Evolutionary conservation across 2,113 vertebrate genomes (phyloP), one percentile per base, ranked within the genome.

Genomic region (Nycticebus coucang): DNA sequence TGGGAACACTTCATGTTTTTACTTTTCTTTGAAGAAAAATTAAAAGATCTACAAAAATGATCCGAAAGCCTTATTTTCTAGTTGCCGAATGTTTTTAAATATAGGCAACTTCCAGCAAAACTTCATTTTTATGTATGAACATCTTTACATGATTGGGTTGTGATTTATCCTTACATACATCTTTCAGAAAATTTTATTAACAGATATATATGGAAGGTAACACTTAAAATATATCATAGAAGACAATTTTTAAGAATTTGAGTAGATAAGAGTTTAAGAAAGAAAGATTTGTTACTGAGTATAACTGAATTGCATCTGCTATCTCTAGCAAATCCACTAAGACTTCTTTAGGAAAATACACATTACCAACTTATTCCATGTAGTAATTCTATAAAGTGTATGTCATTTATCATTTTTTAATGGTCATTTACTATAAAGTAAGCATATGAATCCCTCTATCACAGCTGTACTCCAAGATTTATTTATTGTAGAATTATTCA

Each of bases 21-120:
- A 71, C 77, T 89, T 89, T n/a, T 22, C 64, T 69, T 33, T 75
- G 86, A 68, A 22, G 85, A 13, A 87, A 30, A 22, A 15, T 50
- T 33, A 17, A 78, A 72, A 95, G 28, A 84, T 71, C 62, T 55
- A 30, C 24, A 84, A 37, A 84, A 91, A 80, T 89, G 17, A 89
- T 77, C 17, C 71, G 26, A 69, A 14, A 57, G 24, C 5, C 41
- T 72, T 59, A 53, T 21, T 95, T 89, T 88, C 53, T 92, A 80
- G 75, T 69, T 93, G 22, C 24, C 77, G 28, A 92, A 81, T 4
- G 18, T 60, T 86, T 85, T 55, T 11, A 74, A 92, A 89, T 68
- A 69, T 74, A 91, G 35, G 17, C 14, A 64, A 66, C 18, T 91
- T 89, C 72, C 64, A 85, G 37, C 13, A 53, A 97, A 69, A 93